A percentile compares a stretch with the other conserved stretches of the same genome.
These are phyloP conservation scores for Anolis carolinensis DNA, from an alignment of 2,113 vertebrate genomes.

Conservation along the genomic window DNA sequence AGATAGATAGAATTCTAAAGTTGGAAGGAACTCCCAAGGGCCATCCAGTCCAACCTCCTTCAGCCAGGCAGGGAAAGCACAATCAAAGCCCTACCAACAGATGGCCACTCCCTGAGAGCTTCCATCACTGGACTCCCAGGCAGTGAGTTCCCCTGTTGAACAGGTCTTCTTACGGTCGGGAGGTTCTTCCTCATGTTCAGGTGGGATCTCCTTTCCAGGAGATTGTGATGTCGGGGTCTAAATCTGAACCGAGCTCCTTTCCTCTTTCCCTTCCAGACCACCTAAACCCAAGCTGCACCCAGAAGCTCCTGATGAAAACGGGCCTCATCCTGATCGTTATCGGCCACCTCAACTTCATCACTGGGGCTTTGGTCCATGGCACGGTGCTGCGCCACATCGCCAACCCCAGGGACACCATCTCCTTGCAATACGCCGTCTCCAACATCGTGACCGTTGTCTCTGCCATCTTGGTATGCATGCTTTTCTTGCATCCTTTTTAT, in stretches of 20 bases:
- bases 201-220: background rate
- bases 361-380: slow-evolving; percentile 83
- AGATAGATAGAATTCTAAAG: too few relatives aligned
- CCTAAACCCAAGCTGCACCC: slow-evolving; percentile 64
- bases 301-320: slow-evolving; percentile 86
- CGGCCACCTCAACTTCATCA: slow-evolving; percentile 89
- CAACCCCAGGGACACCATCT: slow-evolving; percentile 64
- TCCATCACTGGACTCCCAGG: too few relatives aligned
- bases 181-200: too few relatives aligned
- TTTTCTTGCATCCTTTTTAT: background rate
- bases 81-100: too few relatives aligned
- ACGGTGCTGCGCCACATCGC: slow-evolving; percentile 84
- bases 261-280: slow-evolving; percentile 51
- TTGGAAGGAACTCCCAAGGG: too few relatives aligned
- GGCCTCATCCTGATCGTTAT: slow-evolving; percentile 87
- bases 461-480: slow-evolving; percentile 80
- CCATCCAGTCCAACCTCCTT: too few relatives aligned
- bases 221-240: fast-evolving
- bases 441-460: slow-evolving; percentile 77
- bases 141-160: too few relatives aligned
- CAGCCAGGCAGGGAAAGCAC: too few relatives aligned
- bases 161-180: too few relatives aligned
- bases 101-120: too few relatives aligned
- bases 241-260: too few relatives aligned
- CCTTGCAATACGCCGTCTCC: slow-evolving; percentile 81